These are phyloP conservation scores for Phainopepla nitens DNA, from an alignment of 2,113 vertebrate genomes.

Conservation along the genomic window DNA sequence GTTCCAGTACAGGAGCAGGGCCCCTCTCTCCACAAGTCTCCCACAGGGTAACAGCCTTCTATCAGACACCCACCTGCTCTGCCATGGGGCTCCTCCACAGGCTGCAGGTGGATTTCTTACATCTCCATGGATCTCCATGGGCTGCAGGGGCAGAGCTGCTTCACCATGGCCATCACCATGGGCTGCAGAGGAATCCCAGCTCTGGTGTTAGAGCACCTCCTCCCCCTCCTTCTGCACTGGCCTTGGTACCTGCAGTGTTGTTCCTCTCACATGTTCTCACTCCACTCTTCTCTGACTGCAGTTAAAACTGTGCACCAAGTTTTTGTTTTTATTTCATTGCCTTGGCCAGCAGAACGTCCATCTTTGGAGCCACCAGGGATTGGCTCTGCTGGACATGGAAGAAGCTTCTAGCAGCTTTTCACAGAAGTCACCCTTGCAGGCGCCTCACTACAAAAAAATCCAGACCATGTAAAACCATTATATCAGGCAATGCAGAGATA, in stretches of 20 bases:
- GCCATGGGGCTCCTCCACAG: accelerated
- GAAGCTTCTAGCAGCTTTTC: neutral
- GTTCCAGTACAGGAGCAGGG: neutral
- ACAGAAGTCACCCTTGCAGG: neutral
- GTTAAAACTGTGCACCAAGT: neutral
- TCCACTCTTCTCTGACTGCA: accelerated
- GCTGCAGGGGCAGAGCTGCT: neutral
- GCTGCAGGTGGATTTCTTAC: neutral
- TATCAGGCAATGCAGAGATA: neutral
- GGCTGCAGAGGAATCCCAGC: neutral
- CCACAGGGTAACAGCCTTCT: accelerated
- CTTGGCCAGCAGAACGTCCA: accelerated
- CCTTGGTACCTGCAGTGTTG: neutral
- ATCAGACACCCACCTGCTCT: neutral
- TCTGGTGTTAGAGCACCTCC: neutral
- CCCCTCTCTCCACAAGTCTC: accelerated
- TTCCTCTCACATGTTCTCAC: too few relatives aligned
- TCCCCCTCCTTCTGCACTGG: neutral
- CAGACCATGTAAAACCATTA: neutral
- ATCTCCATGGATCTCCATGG: neutral
- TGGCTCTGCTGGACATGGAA: neutral
- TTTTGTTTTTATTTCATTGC: neutral
- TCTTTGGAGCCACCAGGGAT: neutral
- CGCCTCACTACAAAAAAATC: neutral
- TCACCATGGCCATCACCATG: accelerated